Evolutionary conservation across 1,140 invertebrate genomes (phyloP), one percentile per base, ranked within the genome.

Genomic region (Andricus grossulariae): DNA sequence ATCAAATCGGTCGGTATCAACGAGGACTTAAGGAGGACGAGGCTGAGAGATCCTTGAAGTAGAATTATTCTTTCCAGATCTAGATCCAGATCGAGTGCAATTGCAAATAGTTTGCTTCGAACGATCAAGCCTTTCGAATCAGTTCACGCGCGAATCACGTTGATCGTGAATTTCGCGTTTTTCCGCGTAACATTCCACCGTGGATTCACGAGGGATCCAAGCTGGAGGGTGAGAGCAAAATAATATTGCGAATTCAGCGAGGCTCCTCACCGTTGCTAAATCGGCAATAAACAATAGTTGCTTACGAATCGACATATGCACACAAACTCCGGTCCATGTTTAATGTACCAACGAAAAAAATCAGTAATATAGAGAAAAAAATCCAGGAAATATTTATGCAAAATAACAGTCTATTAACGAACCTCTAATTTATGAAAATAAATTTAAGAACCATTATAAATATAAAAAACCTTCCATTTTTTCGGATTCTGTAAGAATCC

Each of bases 11-110:
- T 66, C 57, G 57, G 32, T 66, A 66, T 66, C 57, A 66, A 66
- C 16, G 57, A n/a, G 51, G 66, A 52, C 39, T 80, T 79, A 85
- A 88, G 76, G 78, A 78, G 84, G 81, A 85, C 86, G 80, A 85
- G 82, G 83, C 73, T 84, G 82, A 78, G 73, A 60, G 80, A 87
- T 88, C 86, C 88, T 89, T 89, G 85, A 89, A 84, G 81, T 80
- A 85, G 83, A 89, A 85, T 88, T 86, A 87, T 88, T 88, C 84
- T 66, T 25, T 66, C 81, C 82, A 84, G 81, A 86, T 83, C 81
- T 79, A 84, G 81, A 86, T 83, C 81, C 80, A 84, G 85, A 85
- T 86, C 80, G 78, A 82, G 80, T 78, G 79, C 57, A 79, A 74
- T 81, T 77, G 77, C 77, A 81, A 83, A 83, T 82, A 82, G 71